Evolutionary conservation across 2,113 vertebrate genomes (phyloP).

Genomic region (Pantherophis guttatus): DNA sequence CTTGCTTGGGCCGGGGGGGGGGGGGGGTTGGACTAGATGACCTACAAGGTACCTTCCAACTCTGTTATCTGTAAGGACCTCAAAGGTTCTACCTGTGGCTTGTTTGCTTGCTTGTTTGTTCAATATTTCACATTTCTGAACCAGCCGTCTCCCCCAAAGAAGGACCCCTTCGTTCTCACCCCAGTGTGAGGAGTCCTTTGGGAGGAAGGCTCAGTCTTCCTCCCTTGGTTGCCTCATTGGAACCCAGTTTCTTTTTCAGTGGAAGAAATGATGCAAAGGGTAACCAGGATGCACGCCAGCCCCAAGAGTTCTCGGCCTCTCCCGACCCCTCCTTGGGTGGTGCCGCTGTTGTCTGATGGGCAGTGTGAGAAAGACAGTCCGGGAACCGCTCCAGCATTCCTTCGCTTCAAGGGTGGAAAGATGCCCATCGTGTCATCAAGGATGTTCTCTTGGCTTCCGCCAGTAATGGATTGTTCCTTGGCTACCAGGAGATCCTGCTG

Average conservation of each 20-base stretch:
- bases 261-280: not conserved
- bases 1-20: no score
- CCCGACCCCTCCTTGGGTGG: not conserved
- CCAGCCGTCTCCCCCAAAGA: no score
- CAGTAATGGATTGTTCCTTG: not conserved
- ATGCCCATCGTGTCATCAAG: not conserved
- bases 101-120: not conserved
- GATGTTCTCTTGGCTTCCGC: not conserved
- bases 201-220: no score
- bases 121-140: not conserved
- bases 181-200: not conserved
- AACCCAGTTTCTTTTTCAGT: not conserved
- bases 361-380: not conserved
- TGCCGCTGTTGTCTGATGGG: not conserved
- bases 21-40: no score
- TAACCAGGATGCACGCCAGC: not conserved
- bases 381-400: not conserved
- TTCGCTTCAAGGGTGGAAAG: not conserved
- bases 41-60: no score
- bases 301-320: not conserved
- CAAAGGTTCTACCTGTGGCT: not conserved
- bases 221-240: not conserved
- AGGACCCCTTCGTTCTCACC: not conserved
- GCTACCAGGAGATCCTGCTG: not conserved
- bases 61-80: not conserved